A percentile compares a stretch with the other conserved stretches of the same genome.
These are phyloP conservation scores for Numenius arquata DNA, from an alignment of 2,113 vertebrate species.

Conservation along the genomic window DNA sequence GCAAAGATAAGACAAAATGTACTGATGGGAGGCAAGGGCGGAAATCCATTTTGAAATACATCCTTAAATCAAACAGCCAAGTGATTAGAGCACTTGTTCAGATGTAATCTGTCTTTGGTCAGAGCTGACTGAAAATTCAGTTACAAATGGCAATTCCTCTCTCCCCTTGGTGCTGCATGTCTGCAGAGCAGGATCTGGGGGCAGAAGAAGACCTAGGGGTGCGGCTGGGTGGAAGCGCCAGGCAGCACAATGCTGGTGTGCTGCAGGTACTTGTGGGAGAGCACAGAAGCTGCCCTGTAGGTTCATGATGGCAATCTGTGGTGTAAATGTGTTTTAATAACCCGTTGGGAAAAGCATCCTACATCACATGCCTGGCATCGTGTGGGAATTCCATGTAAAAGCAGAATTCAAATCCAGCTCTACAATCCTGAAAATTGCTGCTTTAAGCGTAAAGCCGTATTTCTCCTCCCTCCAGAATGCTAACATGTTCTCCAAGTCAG, in stretches of 20 bases:
- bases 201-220: neutral
- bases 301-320: neutral
- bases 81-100: neutral
- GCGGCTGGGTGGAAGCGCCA: neutral
- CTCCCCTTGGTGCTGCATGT: neutral
- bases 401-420: neutral
- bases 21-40: fast-evolving
- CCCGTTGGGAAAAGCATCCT: neutral
- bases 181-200: neutral
- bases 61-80: neutral
- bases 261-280: neutral
- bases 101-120: neutral
- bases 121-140: neutral
- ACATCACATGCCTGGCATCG: neutral
- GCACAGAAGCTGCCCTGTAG: neutral
- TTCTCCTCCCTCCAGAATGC: neutral
- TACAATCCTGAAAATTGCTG: neutral
- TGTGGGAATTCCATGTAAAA: neutral
- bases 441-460: neutral
- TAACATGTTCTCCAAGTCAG: neutral
- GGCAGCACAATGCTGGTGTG: neutral
- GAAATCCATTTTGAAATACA: neutral
- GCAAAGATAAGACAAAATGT: neutral
- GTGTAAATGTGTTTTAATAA: neutral
- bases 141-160: neutral